Percentiles rank a stretch among this genome's conserved stretches.
Evolutionary conservation across 2,113 vertebrate genomes (phyloP).

Genomic region (Campylomormyrus tamandua): DNA sequence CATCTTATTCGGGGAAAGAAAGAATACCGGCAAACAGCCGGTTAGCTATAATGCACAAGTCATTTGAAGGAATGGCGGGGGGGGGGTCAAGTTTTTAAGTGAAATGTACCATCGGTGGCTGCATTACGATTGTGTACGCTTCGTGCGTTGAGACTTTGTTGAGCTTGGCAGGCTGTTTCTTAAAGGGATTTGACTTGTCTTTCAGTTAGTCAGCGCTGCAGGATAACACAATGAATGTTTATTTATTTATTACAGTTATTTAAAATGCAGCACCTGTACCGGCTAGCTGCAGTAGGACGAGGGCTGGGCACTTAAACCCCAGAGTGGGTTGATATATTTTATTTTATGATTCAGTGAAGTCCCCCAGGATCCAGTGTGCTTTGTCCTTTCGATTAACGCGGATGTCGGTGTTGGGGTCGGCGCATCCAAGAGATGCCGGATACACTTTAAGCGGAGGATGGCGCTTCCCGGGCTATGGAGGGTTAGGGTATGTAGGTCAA

Average conservation of each 20-base stretch:
- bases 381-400: background rate
- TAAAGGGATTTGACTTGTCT: background rate
- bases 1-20: background rate
- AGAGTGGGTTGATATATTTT: background rate
- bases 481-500: background rate
- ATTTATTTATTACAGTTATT: too few relatives aligned
- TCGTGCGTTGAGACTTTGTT: background rate
- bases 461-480: background rate
- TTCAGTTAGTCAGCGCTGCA: background rate
- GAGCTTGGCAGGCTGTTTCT: background rate
- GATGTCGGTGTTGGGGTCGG: background rate
- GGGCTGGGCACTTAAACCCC: background rate
- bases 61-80: background rate
- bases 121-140: background rate
- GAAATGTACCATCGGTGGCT: background rate
- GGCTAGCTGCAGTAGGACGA: background rate
- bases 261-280: background rate
- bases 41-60: conserved; percentile 17
- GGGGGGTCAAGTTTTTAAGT: background rate
- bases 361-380: background rate
- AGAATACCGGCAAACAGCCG: conserved; percentile 4
- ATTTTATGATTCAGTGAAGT: background rate
- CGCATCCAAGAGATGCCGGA: background rate
- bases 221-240: background rate
- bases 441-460: background rate